phyloP scores from a whole-genome alignment of 1,140 invertebrate genomes.

The Plutomurus gul region DNA sequence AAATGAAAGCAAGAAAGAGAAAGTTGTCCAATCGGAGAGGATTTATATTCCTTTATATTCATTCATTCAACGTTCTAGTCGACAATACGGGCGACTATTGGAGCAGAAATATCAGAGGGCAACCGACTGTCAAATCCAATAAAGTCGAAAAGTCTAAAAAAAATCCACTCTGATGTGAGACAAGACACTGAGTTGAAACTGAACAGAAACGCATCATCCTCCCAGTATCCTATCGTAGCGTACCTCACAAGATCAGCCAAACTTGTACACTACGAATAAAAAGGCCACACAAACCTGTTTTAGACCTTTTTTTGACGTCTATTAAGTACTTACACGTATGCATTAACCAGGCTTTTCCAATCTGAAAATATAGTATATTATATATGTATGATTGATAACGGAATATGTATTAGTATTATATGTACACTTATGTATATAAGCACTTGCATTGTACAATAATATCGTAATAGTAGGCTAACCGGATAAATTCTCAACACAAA shows the following conservation, averaged over 20 bases:
- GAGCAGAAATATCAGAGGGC: slow-evolving; percentile 50
- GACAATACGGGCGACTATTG: slow-evolving; percentile 30
- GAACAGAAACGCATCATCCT: not conserved
- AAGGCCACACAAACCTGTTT: slow-evolving; percentile 20
- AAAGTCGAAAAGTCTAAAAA: slow-evolving; percentile 43
- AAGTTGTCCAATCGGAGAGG: slow-evolving; percentile 30
- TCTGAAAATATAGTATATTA: too few relatives aligned
- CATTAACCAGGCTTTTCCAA: too few relatives aligned
- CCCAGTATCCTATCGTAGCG: not conserved
- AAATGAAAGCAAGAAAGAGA: slow-evolving; percentile 31
- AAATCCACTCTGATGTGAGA: slow-evolving; percentile 9
- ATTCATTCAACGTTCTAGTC: slow-evolving; percentile 22
- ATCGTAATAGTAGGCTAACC: too few relatives aligned
- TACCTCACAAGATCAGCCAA: not conserved
- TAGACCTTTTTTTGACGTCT: not conserved
- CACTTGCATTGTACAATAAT: too few relatives aligned
- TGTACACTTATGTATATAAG: too few relatives aligned
- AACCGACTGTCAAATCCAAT: slow-evolving; percentile 52
- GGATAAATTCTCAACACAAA: too few relatives aligned
- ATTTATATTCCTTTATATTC: slow-evolving; percentile 25
- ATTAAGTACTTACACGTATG: too few relatives aligned
- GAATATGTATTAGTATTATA: too few relatives aligned
- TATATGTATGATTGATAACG: too few relatives aligned
- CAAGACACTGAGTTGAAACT: not conserved
- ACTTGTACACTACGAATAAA: not conserved